Percentiles rank a stretch among this genome's conserved stretches.
Conservation (phyloP, 2,113 vertebrate genomes). For the Colaptes auratus region DNA sequence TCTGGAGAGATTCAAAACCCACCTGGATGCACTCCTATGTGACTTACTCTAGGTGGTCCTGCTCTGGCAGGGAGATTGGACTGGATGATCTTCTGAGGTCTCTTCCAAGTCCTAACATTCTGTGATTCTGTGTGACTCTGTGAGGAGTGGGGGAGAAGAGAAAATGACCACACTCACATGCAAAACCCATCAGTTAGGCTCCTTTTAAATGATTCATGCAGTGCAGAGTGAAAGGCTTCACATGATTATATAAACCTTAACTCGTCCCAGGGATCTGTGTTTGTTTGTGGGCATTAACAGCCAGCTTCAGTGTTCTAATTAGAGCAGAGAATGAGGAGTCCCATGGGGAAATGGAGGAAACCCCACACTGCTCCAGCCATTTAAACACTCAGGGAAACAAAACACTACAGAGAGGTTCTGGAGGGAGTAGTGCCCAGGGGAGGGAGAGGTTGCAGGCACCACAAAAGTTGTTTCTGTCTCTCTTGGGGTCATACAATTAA, state of each 20-base stretch:
- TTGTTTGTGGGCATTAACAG: slow-evolving; percentile 39
- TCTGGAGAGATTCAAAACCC: no score
- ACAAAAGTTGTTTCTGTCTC: not conserved
- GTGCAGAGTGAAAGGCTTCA: slow-evolving; percentile 2
- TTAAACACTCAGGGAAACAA: slow-evolving; percentile 29
- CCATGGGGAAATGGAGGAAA: slow-evolving; percentile 9
- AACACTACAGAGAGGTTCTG: not conserved
- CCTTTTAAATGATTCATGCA: slow-evolving; percentile 37
- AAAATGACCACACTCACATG: not conserved
- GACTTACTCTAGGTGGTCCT: no score
- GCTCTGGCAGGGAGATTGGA: no score
- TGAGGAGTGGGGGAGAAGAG: not conserved
- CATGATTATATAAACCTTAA: slow-evolving; percentile 41
- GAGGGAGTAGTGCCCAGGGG: not conserved
- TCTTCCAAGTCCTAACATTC: no score
- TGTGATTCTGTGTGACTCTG: not conserved
- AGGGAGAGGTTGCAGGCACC: not conserved
- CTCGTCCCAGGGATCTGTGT: not conserved
- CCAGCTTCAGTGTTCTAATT: not conserved
- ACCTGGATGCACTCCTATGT: no score
- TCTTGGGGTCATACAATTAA: slow-evolving; percentile 1
- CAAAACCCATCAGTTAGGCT: slow-evolving; percentile 7
- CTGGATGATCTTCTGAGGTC: no score
- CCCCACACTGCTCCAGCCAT: slow-evolving; percentile 12
- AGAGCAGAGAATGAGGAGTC: slow-evolving; percentile 6